Evolutionary conservation across 2,113 vertebrate species (phyloP).

Genomic region (Strix aluco): DNA sequence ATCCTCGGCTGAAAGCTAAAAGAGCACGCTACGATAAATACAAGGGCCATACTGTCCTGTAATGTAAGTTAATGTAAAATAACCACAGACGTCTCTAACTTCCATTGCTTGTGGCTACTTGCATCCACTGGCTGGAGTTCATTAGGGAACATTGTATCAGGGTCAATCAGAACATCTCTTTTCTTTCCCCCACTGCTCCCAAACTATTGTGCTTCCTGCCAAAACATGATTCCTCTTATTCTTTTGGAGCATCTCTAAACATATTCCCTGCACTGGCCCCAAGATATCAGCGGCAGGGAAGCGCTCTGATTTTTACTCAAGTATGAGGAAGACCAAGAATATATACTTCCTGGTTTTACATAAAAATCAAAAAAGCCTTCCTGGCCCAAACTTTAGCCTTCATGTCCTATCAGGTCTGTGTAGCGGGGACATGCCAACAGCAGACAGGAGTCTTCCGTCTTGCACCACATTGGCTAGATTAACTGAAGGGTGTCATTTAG

Average conservation of each 20-base stretch:
- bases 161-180: neutral
- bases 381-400: neutral
- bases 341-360: neutral
- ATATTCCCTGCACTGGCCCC: neutral
- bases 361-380: neutral
- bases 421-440: neutral
- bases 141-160: neutral
- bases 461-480: neutral
- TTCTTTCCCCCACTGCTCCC: neutral
- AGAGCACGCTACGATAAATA: neutral
- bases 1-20: slow-evolving; percentile 33
- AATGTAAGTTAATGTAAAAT: slow-evolving; percentile 16
- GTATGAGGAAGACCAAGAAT: neutral
- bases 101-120: neutral
- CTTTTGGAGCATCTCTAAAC: neutral
- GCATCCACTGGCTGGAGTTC: neutral
- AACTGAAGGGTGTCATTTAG: neutral
- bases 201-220: neutral
- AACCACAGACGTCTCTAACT: slow-evolving; percentile 16
- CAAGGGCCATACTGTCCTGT: neutral
- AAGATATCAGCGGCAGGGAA: neutral
- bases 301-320: neutral
- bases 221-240: neutral
- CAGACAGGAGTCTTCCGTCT: neutral
- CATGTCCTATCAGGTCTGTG: neutral